These are phyloP conservation scores for Catamblyrhynchus diadema DNA, from an alignment of 2,797 vertebrate genomes.

Conservation along the genomic window DNA sequence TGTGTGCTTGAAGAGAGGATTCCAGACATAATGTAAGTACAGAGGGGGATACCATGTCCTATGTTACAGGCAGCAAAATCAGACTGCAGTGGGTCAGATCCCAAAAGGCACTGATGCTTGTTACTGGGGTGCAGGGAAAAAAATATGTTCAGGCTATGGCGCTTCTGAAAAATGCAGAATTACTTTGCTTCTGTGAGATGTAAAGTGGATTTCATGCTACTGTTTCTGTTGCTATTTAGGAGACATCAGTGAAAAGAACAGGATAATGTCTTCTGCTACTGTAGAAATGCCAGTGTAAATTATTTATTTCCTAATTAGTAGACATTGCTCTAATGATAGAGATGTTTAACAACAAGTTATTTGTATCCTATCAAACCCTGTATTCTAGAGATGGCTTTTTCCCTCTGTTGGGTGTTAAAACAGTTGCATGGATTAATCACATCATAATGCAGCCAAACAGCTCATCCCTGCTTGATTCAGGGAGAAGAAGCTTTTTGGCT, in stretches of 20 bases:
- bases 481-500: background rate
- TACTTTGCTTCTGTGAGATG: background rate
- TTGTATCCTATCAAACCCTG: background rate
- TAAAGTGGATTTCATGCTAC: slow-evolving; percentile 11
- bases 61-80: background rate
- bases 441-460: background rate
- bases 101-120: background rate
- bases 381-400: background rate
- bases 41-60: background rate
- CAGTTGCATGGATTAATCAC: background rate
- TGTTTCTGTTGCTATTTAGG: background rate
- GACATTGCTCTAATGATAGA: background rate
- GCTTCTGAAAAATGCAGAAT: background rate
- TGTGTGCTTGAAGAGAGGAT: slow-evolving; percentile 29
- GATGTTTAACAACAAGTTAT: background rate
- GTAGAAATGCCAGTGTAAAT: background rate
- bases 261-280: background rate
- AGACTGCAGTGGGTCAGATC: background rate
- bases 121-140: background rate
- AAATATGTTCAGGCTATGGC: background rate
- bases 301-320: slow-evolving; percentile 2
- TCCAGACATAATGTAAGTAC: slow-evolving; percentile 53
- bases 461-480: background rate
- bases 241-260: background rate
- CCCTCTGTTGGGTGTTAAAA: background rate